These are phyloP conservation scores for Scaptomyza montana DNA, from an alignment of 1,140 invertebrate genomes.

Conservation along the genomic window DNA sequence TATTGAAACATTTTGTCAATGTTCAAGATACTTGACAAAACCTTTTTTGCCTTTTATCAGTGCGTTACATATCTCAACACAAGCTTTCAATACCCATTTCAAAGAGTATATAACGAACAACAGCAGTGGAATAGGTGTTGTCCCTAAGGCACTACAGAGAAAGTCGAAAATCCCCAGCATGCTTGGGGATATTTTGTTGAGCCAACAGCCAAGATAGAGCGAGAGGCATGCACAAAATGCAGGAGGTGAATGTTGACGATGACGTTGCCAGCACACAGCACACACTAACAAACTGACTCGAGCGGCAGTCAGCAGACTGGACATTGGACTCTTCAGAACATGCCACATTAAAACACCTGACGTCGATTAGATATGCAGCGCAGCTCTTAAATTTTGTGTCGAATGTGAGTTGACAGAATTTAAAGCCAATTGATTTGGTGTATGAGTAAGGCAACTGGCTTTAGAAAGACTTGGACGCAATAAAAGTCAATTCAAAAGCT, in stretches of 20 bases:
- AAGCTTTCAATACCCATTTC: background rate
- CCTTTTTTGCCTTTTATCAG: no score
- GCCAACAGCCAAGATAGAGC: constrained; percentile 47
- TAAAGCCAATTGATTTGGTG: no score
- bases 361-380: constrained; percentile 57
- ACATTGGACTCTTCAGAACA: background rate
- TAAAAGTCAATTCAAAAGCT: background rate
- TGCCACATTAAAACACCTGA: constrained; percentile 69
- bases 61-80: no score
- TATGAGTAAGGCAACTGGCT: constrained; percentile 47
- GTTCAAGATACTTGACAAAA: background rate
- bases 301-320: constrained; percentile 1
- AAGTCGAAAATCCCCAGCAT: constrained; percentile 59
- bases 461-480: no score
- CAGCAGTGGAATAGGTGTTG: constrained; percentile 22
- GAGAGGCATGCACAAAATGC: constrained; percentile 65
- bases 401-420: constrained; percentile 1
- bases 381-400: constrained; percentile 50
- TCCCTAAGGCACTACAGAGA: constrained; percentile 13
- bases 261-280: constrained; percentile 34
- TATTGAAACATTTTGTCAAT: no score
- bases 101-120: background rate
- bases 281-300: constrained; percentile 65
- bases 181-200: constrained; percentile 71
- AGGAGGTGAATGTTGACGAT: constrained; percentile 47